phyloP scores from a whole-genome alignment of 1,140 invertebrate species.

The Drosophila parabipectinata region DNA sequence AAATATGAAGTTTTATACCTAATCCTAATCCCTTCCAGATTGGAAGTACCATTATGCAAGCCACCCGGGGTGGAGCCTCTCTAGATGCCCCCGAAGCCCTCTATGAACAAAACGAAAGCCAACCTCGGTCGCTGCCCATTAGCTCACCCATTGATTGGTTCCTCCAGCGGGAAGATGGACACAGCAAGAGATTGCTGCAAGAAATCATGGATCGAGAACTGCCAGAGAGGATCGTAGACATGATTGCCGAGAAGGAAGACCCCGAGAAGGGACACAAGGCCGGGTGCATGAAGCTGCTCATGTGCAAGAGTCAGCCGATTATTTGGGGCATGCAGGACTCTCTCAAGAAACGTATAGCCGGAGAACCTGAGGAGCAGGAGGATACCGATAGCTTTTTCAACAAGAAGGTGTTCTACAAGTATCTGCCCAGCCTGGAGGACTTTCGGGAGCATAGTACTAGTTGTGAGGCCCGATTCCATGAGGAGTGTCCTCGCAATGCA shows the following conservation, averaged over 20 bases:
- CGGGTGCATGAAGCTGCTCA: constrained; percentile 89
- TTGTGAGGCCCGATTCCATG: constrained; percentile 88
- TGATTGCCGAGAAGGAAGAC: constrained; percentile 86
- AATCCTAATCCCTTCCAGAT: constrained; percentile 40
- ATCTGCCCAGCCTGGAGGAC: constrained; percentile 87
- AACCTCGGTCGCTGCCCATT: constrained; percentile 55
- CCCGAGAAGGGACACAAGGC: constrained; percentile 79
- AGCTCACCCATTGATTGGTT: constrained; percentile 85
- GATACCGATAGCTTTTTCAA: constrained; percentile 75
- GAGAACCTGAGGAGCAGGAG: constrained; percentile 43
- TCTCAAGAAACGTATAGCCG: constrained; percentile 83
- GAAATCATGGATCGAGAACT: constrained; percentile 87
- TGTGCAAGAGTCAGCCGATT: constrained; percentile 91
- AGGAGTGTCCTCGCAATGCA: constrained; percentile 76
- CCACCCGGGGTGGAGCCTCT: constrained; percentile 26
- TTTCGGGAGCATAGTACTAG: constrained; percentile 87
- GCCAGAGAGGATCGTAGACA: constrained; percentile 85
- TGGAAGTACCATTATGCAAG: constrained; percentile 65
- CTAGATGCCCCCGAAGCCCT: constrained; percentile 58
- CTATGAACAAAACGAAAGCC: constrained; percentile 60
- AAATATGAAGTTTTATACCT: background rate
- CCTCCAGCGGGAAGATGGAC: constrained; percentile 82
- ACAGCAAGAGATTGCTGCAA: constrained; percentile 85
- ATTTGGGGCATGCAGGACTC: constrained; percentile 90
- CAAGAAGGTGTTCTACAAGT: constrained; percentile 85